Evolutionary conservation across 2,113 vertebrate species (phyloP).

Genomic region (Damaliscus lunatus): DNA sequence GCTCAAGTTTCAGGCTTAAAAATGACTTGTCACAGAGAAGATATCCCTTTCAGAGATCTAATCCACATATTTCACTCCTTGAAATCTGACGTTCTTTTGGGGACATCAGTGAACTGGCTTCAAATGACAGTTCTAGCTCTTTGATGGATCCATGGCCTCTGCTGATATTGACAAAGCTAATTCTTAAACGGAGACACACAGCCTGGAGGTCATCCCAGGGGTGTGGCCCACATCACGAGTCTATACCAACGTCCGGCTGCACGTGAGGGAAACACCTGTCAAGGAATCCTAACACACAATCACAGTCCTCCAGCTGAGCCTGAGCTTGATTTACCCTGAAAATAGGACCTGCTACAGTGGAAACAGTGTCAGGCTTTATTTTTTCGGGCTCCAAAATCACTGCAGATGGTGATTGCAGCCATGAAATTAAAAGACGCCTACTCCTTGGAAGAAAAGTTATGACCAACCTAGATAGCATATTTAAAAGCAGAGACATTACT

Average conservation of each 20-base stretch:
- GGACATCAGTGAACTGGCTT: conserved; percentile 5
- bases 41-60: not conserved
- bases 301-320: not conserved
- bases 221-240: not conserved
- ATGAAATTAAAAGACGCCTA: too few relatives aligned
- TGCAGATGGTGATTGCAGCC: too few relatives aligned
- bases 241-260: not conserved
- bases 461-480: too few relatives aligned
- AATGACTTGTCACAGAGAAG: not conserved
- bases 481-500: too few relatives aligned
- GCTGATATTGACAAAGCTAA: not conserved
- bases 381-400: too few relatives aligned
- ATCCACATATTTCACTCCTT: not conserved
- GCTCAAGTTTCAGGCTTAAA: not conserved
- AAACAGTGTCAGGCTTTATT: too few relatives aligned
- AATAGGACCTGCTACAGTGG: not conserved
- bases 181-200: not conserved
- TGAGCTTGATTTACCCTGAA: not conserved
- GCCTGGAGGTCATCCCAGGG: not conserved
- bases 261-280: not conserved
- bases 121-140: not conserved
- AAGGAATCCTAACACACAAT: not conserved
- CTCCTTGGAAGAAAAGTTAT: too few relatives aligned
- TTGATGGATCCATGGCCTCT: not conserved
- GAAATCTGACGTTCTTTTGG: not conserved